Conservation (phyloP, 1,140 invertebrate species). For the Caerostris darwini region DNA sequence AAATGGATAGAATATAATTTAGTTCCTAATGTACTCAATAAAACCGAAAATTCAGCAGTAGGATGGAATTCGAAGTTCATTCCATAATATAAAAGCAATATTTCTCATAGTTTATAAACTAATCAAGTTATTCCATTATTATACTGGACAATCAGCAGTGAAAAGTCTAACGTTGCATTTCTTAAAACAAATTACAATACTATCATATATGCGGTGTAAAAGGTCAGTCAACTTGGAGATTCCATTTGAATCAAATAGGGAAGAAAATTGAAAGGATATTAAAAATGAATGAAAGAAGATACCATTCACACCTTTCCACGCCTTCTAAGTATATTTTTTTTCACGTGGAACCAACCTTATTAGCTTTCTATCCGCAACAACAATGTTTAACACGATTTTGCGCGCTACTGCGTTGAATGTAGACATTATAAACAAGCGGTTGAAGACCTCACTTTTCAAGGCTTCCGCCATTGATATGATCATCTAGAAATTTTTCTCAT, state of each 20-base stretch:
- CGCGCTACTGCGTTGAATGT: not conserved
- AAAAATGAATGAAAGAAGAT: not conserved
- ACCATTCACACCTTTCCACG: not conserved
- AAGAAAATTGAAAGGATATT: not conserved
- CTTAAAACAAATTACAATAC: too few species aligned
- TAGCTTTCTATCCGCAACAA: not conserved
- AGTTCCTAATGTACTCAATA: too few species aligned
- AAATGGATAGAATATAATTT: too few species aligned
- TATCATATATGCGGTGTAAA: too few species aligned
- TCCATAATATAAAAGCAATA: too few species aligned
- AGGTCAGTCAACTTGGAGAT: not conserved
- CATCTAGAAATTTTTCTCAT: not conserved
- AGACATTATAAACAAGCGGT: not conserved
- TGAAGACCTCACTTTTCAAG: constrained; percentile 16
- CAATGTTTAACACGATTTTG: not conserved
- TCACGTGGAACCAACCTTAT: not conserved
- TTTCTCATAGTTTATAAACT: too few species aligned
- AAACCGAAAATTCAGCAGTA: too few species aligned
- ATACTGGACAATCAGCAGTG: too few species aligned
- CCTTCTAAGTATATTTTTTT: not conserved
- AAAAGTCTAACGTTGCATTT: too few species aligned
- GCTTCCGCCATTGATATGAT: not conserved
- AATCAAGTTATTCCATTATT: too few species aligned
- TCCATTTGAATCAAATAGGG: not conserved
- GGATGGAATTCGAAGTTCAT: too few species aligned